phyloP scores from a whole-genome alignment of 2,888 invertebrate species.

The Drosophila colorata region DNA sequence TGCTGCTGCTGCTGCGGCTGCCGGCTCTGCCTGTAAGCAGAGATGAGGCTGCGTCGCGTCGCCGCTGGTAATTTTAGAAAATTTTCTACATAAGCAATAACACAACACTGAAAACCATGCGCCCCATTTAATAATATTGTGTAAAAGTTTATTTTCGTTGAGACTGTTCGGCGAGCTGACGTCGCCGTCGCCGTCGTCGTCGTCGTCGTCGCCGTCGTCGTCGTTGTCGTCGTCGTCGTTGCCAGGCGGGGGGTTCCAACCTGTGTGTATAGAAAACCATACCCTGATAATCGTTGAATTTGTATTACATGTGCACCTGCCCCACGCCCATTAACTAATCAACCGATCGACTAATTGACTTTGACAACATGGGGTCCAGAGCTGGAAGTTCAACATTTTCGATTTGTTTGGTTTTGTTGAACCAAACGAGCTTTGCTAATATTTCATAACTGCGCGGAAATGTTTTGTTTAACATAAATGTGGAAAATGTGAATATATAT shows the following conservation, averaged over 20 bases:
- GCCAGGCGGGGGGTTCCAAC: not conserved
- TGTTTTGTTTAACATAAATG: conserved; percentile 59
- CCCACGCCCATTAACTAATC: conserved; percentile 25
- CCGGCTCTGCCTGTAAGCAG: conserved; percentile 19
- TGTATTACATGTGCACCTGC: conserved; percentile 24
- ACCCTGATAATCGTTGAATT: conserved; percentile 49
- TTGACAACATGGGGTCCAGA: conserved; percentile 66
- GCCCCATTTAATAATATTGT: conserved; percentile 78
- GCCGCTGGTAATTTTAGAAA: conserved; percentile 72
- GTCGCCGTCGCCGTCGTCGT: not conserved
- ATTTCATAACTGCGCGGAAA: conserved; percentile 50
- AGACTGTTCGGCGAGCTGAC: conserved; percentile 22
- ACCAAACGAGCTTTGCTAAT: conserved; percentile 2
- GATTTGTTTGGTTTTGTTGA: conserved; percentile 8
- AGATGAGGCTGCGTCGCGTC: conserved; percentile 17
- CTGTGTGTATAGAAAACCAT: conserved; percentile 42
- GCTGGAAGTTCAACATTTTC: conserved; percentile 7
- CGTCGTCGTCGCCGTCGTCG: conserved; percentile 2
- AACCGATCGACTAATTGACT: conserved; percentile 53
- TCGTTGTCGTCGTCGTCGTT: not conserved
- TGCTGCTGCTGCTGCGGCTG: not conserved
- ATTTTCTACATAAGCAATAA: conserved; percentile 61
- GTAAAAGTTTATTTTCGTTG: conserved; percentile 78
- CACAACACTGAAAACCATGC: conserved; percentile 63
- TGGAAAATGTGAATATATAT: conserved; percentile 25